These are phyloP conservation scores for Gadus chalcogrammus DNA, from an alignment of 2,113 vertebrate genomes.

Conservation along the genomic window DNA sequence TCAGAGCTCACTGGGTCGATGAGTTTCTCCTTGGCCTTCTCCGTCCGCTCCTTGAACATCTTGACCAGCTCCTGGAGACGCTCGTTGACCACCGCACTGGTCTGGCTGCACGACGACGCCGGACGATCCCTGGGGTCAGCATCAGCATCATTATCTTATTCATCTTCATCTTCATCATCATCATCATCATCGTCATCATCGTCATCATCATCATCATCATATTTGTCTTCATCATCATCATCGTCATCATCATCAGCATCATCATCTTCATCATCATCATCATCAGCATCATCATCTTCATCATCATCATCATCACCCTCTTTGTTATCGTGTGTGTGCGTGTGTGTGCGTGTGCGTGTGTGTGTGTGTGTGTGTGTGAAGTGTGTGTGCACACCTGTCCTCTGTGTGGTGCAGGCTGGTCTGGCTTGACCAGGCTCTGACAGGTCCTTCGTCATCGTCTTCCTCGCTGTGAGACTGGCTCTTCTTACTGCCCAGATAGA, in stretches of 20 bases:
- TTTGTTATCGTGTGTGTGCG: constrained; percentile 2
- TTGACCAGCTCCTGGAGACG: constrained; percentile 91
- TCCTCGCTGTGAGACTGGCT: constrained; percentile 71
- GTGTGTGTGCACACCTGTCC: constrained; percentile 62
- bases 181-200: too few species aligned
- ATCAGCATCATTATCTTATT: too few species aligned
- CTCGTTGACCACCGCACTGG: constrained; percentile 76
- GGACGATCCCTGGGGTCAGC: constrained; percentile 46
- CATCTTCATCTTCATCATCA: too few species aligned
- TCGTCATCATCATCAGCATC: too few species aligned
- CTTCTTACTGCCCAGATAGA: constrained; percentile 51
- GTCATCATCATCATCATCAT: too few species aligned
- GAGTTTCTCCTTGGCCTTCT: constrained; percentile 92
- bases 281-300: too few species aligned
- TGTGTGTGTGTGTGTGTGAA: constrained; percentile 5
- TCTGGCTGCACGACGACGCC: constrained; percentile 79
- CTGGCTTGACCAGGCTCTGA: constrained; percentile 72
- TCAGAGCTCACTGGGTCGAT: constrained; percentile 87
- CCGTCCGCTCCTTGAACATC: constrained; percentile 88
- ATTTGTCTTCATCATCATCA: too few species aligned
- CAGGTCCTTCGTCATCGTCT: constrained; percentile 69
- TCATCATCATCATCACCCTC: too few species aligned
- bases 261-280: too few species aligned
- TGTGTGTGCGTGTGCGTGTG: background rate
- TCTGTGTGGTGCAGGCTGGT: constrained; percentile 69